Base-by-base conservation (phyloP, 2,797 vertebrate species). In the Numenius phaeopus region DNA sequence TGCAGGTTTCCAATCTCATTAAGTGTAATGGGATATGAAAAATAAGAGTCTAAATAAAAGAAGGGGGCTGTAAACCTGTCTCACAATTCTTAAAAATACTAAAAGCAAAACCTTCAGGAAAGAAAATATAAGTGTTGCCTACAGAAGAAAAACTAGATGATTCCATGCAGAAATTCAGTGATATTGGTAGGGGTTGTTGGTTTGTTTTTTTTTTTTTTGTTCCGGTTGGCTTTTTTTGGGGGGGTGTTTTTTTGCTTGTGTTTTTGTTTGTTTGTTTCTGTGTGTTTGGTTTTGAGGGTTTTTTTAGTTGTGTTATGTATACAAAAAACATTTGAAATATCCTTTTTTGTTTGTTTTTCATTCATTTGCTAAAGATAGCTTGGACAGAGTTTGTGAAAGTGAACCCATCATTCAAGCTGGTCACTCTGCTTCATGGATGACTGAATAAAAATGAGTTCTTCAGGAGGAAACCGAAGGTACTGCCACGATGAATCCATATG, bases 21-120 rank as follows among this genome's bases (percentile, higher is more conserved):
- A 96, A 87, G 49, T 89, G 67, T 66, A 96, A 97, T 70, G 50
- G 66, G 61, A 93, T 91, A 94, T 32, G 71, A 90, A 93, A 97
- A 92, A 87, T 24, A 87, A 83, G 67, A 83, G 46, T 72, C 50
- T 78, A 81, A 91, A 83, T 58, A 46, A 37, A 91, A 81, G 49
- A 22, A 34, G 7, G 8, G 8, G 64, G 4, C 39, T 86, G 42
- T 61, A 90, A 88, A 91, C 32, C 22, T 61, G 23, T 66, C 46
- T 85, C 30, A 72, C 9, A 32, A 44, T 88, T 89, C 39, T 83
- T 87, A 80, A 85, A 93, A 89, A 64, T 32, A 27, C 7, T 57
- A 22, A 47, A 82, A 89, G 5, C 84, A 61, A 87, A 87, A 86
- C 20, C 4, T 64, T 29, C 50, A 87, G 54, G 44, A 91, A 81